Percentiles rank a stretch among this genome's conserved stretches.
phyloP scores from a whole-genome alignment of 2,113 vertebrate species.

The Tursiops truncatus region DNA sequence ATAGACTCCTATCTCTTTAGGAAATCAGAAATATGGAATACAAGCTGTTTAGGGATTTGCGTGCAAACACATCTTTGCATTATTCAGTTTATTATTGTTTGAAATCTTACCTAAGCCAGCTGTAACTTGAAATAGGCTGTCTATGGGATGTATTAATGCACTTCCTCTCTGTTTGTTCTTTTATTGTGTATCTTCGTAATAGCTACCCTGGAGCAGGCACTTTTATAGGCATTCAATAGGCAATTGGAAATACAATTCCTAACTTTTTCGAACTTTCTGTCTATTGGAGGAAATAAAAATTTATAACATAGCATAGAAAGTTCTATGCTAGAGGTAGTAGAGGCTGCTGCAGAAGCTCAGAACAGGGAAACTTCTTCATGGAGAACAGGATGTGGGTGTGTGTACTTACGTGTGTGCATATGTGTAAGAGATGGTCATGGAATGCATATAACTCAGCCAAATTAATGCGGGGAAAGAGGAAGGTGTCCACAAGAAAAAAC shows the following conservation, averaged over 20 bases:
- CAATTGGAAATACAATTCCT: neutral
- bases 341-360: neutral
- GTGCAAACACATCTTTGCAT: neutral
- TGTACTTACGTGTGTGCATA: neutral
- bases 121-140: neutral
- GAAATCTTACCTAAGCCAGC: neutral
- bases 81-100: neutral
- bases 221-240: neutral
- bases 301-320: neutral
- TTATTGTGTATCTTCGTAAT: neutral
- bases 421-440: neutral
- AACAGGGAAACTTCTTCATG: neutral
- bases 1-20: neutral
- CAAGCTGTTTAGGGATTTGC: neutral
- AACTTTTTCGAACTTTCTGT: neutral
- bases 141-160: neutral
- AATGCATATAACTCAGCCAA: neutral
- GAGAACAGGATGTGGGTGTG: neutral
- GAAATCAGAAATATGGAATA: neutral
- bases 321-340: neutral
- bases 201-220: neutral
- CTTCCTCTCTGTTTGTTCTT: neutral
- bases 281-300: neutral
- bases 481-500: neutral
- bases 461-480: neutral